Evolutionary conservation across 1,140 invertebrate species (phyloP).

Genomic region (Coptotermes formosanus): DNA sequence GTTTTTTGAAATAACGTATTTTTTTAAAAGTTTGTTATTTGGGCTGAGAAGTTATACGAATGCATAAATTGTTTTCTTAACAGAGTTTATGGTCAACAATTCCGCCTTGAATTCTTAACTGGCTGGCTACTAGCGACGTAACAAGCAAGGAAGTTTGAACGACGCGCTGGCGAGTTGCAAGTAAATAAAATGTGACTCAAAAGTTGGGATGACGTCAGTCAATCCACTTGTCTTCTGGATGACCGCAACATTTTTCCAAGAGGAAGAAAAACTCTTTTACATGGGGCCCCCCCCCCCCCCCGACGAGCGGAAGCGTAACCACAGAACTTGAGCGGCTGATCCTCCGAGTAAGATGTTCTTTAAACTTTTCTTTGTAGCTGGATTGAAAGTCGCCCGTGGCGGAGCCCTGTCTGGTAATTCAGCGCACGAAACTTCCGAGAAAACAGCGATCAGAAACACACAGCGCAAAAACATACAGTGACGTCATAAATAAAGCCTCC

Average conservation of each 20-base stretch:
- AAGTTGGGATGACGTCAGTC: not conserved
- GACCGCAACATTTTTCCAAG: not conserved
- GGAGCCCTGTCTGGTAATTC: not conserved
- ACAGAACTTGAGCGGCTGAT: not conserved
- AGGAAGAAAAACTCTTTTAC: too few species aligned
- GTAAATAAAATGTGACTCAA: not conserved
- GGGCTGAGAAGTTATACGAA: too few species aligned
- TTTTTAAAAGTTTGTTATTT: too few species aligned
- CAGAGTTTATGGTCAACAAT: too few species aligned
- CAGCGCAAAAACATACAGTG: too few species aligned
- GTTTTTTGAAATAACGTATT: too few species aligned
- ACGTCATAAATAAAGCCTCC: too few species aligned
- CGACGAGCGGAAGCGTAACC: not conserved
- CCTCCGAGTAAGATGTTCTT: not conserved
- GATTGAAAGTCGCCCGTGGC: not conserved
- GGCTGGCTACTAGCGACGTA: too few species aligned
- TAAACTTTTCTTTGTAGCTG: not conserved
- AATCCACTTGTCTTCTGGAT: not conserved
- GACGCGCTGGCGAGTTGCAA: not conserved
- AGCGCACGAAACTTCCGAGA: not conserved
- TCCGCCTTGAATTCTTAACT: too few species aligned
- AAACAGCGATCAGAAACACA: not conserved
- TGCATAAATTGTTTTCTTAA: too few species aligned
- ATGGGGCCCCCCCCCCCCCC: too few species aligned
- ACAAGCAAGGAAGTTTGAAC: not conserved